These are phyloP conservation scores for Ylistrum balloti DNA, from an alignment of 1,140 invertebrate genomes.

Conservation along the genomic window DNA sequence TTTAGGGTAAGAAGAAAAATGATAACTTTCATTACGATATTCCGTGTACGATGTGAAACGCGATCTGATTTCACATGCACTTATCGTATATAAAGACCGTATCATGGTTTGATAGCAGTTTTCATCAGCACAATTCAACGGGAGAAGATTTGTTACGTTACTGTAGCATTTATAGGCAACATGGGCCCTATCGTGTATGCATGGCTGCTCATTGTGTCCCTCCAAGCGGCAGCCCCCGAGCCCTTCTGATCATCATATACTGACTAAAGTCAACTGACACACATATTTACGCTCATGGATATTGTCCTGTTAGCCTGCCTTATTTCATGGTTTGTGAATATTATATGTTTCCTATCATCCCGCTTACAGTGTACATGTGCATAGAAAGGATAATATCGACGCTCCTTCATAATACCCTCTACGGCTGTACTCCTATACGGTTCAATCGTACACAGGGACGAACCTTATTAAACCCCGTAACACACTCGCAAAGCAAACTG, in stretches of 20 bases:
- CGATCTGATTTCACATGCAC: constrained; percentile 32
- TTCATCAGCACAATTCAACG: background rate
- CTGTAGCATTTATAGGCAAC: background rate
- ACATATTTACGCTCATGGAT: background rate
- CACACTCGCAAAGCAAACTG: background rate
- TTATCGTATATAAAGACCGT: background rate
- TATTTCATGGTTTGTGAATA: constrained; percentile 15
- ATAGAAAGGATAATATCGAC: background rate
- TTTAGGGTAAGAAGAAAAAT: background rate
- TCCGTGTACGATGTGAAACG: constrained; percentile 6
- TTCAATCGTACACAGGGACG: background rate
- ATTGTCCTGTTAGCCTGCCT: background rate
- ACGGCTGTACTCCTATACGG: background rate
- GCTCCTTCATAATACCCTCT: background rate
- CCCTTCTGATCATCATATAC: background rate
- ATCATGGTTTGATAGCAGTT: background rate
- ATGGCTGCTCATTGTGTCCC: constrained; percentile 31
- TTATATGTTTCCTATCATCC: constrained; percentile 7
- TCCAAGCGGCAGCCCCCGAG: constrained; percentile 26
- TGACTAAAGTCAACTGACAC: background rate
- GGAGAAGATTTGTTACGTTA: background rate
- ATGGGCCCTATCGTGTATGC: background rate
- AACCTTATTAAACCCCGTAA: background rate
- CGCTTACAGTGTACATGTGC: background rate
- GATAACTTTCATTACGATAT: background rate